These are phyloP conservation scores for Xestobium rufovillosum DNA, from an alignment of 2,888 invertebrate species.

Conservation along the genomic window DNA sequence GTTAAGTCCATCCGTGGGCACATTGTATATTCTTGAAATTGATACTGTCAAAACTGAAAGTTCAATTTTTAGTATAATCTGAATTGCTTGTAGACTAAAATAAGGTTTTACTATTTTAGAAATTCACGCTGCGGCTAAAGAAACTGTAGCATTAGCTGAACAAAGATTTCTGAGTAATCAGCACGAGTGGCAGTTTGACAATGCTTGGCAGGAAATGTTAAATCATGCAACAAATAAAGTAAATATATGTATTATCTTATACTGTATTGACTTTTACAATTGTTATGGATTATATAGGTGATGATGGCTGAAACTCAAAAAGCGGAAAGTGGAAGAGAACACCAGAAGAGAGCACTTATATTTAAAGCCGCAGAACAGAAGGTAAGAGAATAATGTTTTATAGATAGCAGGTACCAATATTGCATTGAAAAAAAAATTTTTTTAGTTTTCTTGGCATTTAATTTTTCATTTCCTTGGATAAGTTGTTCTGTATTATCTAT, in stretches of 20 bases:
- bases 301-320: slow-evolving; percentile 91
- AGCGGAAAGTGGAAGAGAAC: slow-evolving; percentile 80
- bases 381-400: slow-evolving; percentile 44
- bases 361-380: slow-evolving; percentile 77
- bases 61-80: no score
- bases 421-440: no score
- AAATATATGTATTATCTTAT: slow-evolving; percentile 22
- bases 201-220: slow-evolving; percentile 95
- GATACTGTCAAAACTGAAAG: no score
- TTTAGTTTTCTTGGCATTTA: no score
- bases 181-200: slow-evolving; percentile 84
- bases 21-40: no score
- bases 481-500: no score
- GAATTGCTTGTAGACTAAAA: no score
- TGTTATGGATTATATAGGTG: slow-evolving; percentile 53
- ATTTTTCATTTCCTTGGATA: no score
- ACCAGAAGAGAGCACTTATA: slow-evolving; percentile 70
- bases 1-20: no score
- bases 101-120: no score
- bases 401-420: no score
- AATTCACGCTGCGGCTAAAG: slow-evolving; percentile 87
- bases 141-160: slow-evolving; percentile 87
- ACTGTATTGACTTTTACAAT: slow-evolving; percentile 2
- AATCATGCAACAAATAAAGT: slow-evolving; percentile 93
- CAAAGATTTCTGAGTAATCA: slow-evolving; percentile 68